Evolutionary conservation across 2,797 vertebrate species (phyloP).

Genomic region (Microchirus variegatus): DNA sequence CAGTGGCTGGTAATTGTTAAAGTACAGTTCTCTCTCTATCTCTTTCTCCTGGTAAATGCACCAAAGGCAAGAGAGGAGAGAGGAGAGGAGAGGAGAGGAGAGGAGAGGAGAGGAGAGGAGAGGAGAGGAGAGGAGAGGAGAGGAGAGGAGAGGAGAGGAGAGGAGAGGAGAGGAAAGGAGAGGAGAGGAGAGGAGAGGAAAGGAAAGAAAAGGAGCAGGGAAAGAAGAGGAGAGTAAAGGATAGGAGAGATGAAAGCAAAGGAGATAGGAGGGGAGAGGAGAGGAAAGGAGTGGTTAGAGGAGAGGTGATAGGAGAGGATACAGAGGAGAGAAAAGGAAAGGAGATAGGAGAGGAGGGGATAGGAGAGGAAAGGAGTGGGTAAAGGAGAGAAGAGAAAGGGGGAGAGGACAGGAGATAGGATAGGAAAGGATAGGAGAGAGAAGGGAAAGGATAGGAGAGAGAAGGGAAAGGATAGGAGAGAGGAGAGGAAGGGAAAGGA

Average conservation of each 20-base stretch:
- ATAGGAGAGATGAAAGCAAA: too few species aligned
- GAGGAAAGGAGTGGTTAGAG: too few species aligned
- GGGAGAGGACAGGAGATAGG: conserved; percentile 65
- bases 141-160: too few species aligned
- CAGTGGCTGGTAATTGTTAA: conserved; percentile 96
- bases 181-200: too few species aligned
- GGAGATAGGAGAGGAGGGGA: conserved; percentile 66
- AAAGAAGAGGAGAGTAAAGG: too few species aligned
- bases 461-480: too few species aligned
- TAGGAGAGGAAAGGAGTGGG: too few species aligned
- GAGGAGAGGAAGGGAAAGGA: conserved; percentile 1
- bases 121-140: too few species aligned
- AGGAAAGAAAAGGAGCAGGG: too few species aligned
- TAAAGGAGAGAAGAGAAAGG: too few species aligned
- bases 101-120: conserved; percentile 15
- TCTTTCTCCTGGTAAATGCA: conserved; percentile 87
- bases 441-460: conserved; percentile 69
- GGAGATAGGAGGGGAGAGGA: too few species aligned
- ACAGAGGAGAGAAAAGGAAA: conserved; percentile 14
- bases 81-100: not conserved
- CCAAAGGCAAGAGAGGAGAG: conserved; percentile 86
- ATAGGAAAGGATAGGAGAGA: conserved; percentile 68
- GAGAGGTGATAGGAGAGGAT: too few species aligned
- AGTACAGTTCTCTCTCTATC: conserved; percentile 83
- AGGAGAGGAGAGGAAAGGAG: conserved; percentile 15